Conservation (phyloP, 2,113 vertebrate species). For the Nestor notabilis region DNA sequence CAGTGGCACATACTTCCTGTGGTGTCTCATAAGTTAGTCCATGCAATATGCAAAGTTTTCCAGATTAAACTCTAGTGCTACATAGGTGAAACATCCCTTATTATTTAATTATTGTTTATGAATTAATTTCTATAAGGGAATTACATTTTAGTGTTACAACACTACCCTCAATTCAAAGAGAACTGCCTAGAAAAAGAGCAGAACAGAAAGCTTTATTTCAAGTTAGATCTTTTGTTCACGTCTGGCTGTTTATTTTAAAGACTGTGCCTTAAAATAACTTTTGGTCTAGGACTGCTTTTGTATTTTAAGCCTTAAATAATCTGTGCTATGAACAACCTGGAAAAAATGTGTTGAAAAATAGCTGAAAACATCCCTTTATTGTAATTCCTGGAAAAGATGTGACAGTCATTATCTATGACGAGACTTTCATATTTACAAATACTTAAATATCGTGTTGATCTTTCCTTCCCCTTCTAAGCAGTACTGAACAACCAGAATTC, state of each 20-base stretch:
- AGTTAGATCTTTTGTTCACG: neutral
- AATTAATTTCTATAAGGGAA: neutral
- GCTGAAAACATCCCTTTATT: slow-evolving; percentile 1
- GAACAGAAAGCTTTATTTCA: neutral
- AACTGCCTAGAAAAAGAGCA: neutral
- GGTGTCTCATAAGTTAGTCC: neutral
- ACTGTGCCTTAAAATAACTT: neutral
- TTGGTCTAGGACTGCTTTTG: neutral
- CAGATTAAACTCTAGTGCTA: neutral
- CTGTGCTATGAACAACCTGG: neutral
- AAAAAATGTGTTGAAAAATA: neutral
- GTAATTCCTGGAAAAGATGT: slow-evolving; percentile 21
- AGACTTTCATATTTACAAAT: neutral
- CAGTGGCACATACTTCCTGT: neutral
- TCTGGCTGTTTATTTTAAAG: slow-evolving; percentile 7
- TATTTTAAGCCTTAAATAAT: slow-evolving; percentile 12
- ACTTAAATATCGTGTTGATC: neutral
- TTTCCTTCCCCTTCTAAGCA: neutral
- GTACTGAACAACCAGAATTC: neutral
- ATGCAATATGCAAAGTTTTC: neutral
- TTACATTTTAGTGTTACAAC: neutral
- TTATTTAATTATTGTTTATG: slow-evolving; percentile 13
- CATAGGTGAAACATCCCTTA: neutral
- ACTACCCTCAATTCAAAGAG: neutral
- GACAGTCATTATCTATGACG: neutral